These are phyloP conservation scores for Mixornis gularis DNA, from an alignment of 2,113 vertebrate species.

Conservation along the genomic window DNA sequence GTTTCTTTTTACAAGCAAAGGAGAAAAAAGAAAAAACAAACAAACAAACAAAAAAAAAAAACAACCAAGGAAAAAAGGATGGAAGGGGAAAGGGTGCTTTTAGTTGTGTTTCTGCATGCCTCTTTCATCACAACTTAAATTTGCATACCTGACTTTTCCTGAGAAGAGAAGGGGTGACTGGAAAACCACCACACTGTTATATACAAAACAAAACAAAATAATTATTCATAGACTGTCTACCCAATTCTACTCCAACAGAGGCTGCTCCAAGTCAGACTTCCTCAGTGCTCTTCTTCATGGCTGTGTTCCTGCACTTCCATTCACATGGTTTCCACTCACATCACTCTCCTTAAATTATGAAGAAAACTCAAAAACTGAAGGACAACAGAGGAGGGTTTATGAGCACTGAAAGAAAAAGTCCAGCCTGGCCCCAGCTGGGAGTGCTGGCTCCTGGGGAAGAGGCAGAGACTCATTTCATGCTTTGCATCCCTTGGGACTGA, in stretches of 20 bases:
- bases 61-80: neutral
- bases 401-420: accelerated
- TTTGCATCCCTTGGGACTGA: neutral
- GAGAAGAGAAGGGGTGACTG: neutral
- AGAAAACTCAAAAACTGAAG: neutral
- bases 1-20: neutral
- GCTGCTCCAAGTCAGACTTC: neutral
- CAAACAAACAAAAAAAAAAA: too few relatives aligned
- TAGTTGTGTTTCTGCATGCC: neutral
- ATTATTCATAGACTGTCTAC: accelerated
- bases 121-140: neutral
- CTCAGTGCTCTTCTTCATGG: neutral
- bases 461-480: neutral
- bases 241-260: neutral
- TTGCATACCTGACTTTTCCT: neutral
- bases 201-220: neutral
- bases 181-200: neutral
- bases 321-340: neutral
- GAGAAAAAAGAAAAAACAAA: neutral
- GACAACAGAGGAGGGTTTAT: neutral
- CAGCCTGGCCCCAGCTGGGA: neutral
- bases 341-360: neutral
- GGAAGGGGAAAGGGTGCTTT: neutral
- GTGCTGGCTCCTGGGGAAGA: neutral
- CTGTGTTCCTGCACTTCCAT: neutral